phyloP scores from a whole-genome alignment of 2,113 vertebrate genomes.

The western clawed frog (Xenopus tropicalis) region UCB_Xtro_10.0 CM004446.2:57207001-57207500 shows the following conservation, averaged over 20 bases:
- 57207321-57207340: too few relatives aligned
- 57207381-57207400: too few relatives aligned
- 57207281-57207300: too few relatives aligned
- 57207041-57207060: constrained; percentile 15
- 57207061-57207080: constrained; percentile 21
- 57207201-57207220: too few relatives aligned
- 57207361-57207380: too few relatives aligned
- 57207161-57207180: not conserved
- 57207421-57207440: not conserved
- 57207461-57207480: constrained; percentile 6
- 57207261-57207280: too few relatives aligned
- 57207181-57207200: not conserved
- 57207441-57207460: not conserved
- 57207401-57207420: too few relatives aligned
- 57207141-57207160: constrained; percentile 6
- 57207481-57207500: constrained; percentile 5
- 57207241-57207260: too few relatives aligned
- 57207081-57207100: constrained; percentile 19
- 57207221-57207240: too few relatives aligned
- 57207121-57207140: constrained; percentile 7
- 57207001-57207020: not conserved
- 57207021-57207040: constrained; percentile 8
- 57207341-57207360: too few relatives aligned
- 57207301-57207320: too few relatives aligned
- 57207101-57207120: constrained; percentile 16